Base-by-base conservation (phyloP, 2,888 invertebrate species). In the Pristionchus fissidentatus region DNA sequence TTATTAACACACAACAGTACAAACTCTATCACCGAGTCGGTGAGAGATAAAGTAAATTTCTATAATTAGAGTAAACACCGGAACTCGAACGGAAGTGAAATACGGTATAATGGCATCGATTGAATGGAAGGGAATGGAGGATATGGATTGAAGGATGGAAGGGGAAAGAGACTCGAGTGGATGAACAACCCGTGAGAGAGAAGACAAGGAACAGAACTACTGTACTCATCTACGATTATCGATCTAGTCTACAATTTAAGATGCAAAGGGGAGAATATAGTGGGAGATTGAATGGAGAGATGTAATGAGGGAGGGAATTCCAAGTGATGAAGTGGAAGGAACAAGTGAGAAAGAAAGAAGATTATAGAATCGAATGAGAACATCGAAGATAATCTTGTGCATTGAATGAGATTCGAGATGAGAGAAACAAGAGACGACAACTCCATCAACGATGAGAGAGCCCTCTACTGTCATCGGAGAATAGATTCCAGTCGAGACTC, bases 391-490 rank as follows among this genome's bases (percentile, higher is more conserved):
- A 13, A 91, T 85, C 87, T 92, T 91, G 80, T 91, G 91, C 32
- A 89, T 86, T 10, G 89, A 86, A 79, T 91, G 91, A 19, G 88
- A 88, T 83, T 92, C 91, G 32, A 92, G 84, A 84, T 92, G 92
- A 4, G 91, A 90, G 88, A 92, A 92, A 84, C 92, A 92, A 3
- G 91, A 91, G 13, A 91, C 85, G 35, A 92, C 88, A 3, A 92
- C 87, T 26, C 89, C 91, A 75, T 91, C 89, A 19, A 88, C 90
- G 8, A 92, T 84, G 10, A 92, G 75, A 29, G 90, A 84, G 19
- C 92, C 92, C 79, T 92, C 92, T 4, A 92, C 91, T 4, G 92
- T 92, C 89, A 92, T 91, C 29, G 92, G 92, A 55, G 91, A 90
- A 84, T 91, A 92, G 86, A 92, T 92, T 81, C 92, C 92, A 35